Percentiles rank a stretch among this genome's conserved stretches.
Evolutionary conservation across 2,797 vertebrate genomes (phyloP).

Genomic region (Phataginus tricuspis): DNA sequence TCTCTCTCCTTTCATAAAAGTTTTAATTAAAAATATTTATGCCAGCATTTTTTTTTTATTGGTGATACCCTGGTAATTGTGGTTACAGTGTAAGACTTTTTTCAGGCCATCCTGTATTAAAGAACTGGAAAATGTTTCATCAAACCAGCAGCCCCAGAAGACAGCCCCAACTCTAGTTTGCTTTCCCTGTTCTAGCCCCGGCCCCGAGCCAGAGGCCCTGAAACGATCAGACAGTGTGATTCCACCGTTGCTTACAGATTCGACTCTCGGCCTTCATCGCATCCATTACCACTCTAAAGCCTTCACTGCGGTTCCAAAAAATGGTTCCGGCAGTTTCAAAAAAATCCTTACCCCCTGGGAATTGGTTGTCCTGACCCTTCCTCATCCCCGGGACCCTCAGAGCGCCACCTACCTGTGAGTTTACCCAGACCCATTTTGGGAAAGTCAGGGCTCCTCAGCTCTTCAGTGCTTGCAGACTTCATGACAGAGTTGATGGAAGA

Average conservation of each 20-base stretch:
- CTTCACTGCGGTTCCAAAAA: not conserved
- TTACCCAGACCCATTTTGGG: conserved; percentile 79
- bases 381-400: not conserved
- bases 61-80: not conserved
- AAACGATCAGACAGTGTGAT: not conserved
- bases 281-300: not conserved
- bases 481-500: conserved; percentile 96
- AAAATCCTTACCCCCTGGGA: not conserved
- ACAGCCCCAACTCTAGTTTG: not conserved
- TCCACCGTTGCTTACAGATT: not conserved
- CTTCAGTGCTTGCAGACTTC: conserved; percentile 93
- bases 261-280: not conserved
- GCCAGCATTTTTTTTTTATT: not conserved
- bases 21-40: not conserved
- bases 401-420: conserved; percentile 82
- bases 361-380: not conserved
- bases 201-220: not conserved
- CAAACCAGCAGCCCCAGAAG: not conserved
- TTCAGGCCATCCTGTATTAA: not conserved
- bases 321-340: not conserved
- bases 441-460: conserved; percentile 84
- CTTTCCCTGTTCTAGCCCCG: not conserved
- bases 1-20: not conserved
- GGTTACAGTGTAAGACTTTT: not conserved
- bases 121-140: not conserved